A percentile compares a stretch with the other conserved stretches of the same genome.
Evolutionary conservation across 2,113 vertebrate genomes (phyloP).

Genomic region (Oplegnathus fasciatus): DNA sequence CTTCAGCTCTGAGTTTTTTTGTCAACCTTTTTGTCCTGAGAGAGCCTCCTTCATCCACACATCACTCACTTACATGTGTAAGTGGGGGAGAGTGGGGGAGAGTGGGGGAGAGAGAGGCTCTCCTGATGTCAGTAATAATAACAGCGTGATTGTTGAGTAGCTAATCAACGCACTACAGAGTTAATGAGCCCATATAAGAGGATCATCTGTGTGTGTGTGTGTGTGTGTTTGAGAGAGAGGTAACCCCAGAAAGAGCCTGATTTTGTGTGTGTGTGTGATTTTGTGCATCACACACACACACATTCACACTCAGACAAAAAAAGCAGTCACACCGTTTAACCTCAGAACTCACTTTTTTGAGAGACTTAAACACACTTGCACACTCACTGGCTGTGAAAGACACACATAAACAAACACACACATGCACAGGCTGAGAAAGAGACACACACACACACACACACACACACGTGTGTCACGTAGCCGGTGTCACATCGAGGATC

Average conservation of each 20-base stretch:
- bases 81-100: neutral
- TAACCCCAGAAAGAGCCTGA: conserved; percentile 42
- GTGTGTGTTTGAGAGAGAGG: conserved; percentile 21
- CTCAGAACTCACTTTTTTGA: neutral
- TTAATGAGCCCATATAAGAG: conserved; percentile 58
- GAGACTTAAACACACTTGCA: neutral
- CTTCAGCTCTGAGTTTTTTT: conserved; percentile 3
- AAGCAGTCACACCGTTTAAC: neutral
- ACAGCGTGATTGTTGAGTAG: conserved; percentile 67
- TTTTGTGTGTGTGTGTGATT: conserved; percentile 13
- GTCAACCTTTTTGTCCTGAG: neutral
- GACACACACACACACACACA: neutral
- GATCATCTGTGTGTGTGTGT: conserved; percentile 24
- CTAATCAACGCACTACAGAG: conserved; percentile 67
- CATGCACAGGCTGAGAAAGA: neutral
- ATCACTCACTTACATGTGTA: conserved; percentile 1
- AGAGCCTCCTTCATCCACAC: conserved; percentile 23
- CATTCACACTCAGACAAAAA: too few species aligned
- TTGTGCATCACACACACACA: conserved; percentile 6
- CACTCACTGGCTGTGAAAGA: neutral
- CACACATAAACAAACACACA: neutral
- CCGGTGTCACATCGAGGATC: conserved; percentile 72
- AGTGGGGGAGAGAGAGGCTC: conserved; percentile 6
- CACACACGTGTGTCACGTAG: conserved; percentile 69
- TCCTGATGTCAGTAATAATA: conserved; percentile 56